Evolutionary conservation across 2,113 vertebrate species (phyloP).

Genomic region (Leptocoma aspasia): DNA sequence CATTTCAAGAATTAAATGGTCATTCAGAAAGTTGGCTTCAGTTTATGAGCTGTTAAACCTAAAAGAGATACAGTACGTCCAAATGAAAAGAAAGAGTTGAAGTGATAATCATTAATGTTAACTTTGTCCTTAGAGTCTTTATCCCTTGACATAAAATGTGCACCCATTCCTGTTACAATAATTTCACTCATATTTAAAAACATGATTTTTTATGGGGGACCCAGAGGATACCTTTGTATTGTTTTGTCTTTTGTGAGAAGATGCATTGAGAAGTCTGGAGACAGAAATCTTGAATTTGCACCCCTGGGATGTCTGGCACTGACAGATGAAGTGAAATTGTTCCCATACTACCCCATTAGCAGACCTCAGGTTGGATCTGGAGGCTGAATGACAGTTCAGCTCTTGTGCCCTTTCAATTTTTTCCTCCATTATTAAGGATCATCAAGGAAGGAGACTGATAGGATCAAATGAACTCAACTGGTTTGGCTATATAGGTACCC

Average conservation of each 20-base stretch:
- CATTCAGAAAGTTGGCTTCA: slow-evolving; percentile 68
- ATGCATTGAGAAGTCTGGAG: neutral
- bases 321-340: neutral
- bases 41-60: slow-evolving; percentile 72
- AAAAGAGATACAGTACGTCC: neutral
- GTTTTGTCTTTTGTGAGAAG: neutral
- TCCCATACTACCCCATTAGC: neutral
- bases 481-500: neutral
- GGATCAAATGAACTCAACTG: neutral
- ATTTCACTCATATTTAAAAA: neutral
- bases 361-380: neutral
- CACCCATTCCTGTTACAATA: neutral
- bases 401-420: neutral
- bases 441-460: neutral
- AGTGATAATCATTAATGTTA: slow-evolving; percentile 15
- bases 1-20: slow-evolving; percentile 73
- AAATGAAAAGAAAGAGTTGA: slow-evolving; percentile 18
- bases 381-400: neutral
- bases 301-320: neutral
- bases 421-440: neutral
- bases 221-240: neutral
- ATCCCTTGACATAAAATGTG: neutral
- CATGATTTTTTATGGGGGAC: neutral
- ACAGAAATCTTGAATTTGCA: neutral
- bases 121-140: slow-evolving; percentile 18